phyloP scores from a whole-genome alignment of 1,140 invertebrate genomes.

The Zaprionus vittiger region DNA sequence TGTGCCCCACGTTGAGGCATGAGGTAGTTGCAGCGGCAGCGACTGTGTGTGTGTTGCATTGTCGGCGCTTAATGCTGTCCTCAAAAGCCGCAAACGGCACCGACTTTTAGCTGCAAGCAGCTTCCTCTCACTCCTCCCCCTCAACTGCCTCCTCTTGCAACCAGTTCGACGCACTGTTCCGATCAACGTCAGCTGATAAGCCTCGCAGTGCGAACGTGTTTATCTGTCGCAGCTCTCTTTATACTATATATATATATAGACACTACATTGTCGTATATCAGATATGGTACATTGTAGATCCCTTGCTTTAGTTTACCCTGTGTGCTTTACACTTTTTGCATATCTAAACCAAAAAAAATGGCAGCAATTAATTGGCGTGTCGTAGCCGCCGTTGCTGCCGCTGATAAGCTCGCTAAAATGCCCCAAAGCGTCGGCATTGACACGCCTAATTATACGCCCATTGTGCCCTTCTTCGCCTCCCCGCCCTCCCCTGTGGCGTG shows the following conservation, averaged over 20 bases:
- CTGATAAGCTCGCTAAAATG: conserved; percentile 73
- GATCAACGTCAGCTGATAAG: conserved; percentile 78
- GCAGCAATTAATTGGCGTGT: conserved; percentile 79
- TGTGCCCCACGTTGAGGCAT: conserved; percentile 71
- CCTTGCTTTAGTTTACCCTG: conserved; percentile 27
- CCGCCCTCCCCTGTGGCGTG: background rate
- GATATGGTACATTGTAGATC: background rate
- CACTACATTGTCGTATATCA: conserved; percentile 10
- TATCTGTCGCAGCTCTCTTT: conserved; percentile 38
- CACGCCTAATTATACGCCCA: conserved; percentile 72
- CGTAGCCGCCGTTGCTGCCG: conserved; percentile 32
- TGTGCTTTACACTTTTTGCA: conserved; percentile 71
- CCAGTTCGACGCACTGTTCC: conserved; percentile 57
- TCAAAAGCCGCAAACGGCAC: conserved; percentile 75
- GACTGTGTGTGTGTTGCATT: conserved; percentile 53
- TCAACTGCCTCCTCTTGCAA: conserved; percentile 11
- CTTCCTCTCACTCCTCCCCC: background rate
- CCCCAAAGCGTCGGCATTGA: conserved; percentile 74
- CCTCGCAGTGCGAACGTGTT: conserved; percentile 42
- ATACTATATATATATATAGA: conserved; percentile 27
- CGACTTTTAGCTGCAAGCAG: conserved; percentile 35
- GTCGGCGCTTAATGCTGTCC: conserved; percentile 74
- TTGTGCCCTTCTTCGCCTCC: background rate
- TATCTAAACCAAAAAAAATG: conserved; percentile 62
- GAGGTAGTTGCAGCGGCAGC: conserved; percentile 28